Percentiles rank a stretch among this genome's conserved stretches.
phyloP scores from a whole-genome alignment of 2,888 invertebrate genomes.

The Odontocerum albicorne region DNA sequence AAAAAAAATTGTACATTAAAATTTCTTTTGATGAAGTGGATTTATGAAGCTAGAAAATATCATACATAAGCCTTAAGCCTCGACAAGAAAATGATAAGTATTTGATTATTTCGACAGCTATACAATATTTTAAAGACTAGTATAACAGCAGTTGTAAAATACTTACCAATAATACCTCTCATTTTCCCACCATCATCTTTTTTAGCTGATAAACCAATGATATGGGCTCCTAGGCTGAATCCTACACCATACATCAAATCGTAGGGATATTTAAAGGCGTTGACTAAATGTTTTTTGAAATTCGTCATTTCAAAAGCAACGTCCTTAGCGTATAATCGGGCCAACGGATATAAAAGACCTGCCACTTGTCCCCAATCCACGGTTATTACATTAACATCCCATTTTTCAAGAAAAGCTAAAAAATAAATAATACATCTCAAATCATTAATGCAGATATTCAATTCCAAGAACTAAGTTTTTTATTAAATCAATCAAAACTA shows the following conservation, averaged over 20 bases:
- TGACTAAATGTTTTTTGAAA: constrained; percentile 18
- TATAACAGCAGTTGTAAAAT: background rate
- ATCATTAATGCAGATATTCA: too few species aligned
- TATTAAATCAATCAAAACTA: too few species aligned
- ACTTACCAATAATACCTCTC: constrained; percentile 13
- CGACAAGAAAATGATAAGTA: too few species aligned
- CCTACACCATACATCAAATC: constrained; percentile 25
- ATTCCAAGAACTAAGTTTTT: too few species aligned
- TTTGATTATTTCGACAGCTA: too few species aligned
- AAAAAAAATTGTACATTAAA: too few species aligned
- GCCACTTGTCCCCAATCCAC: constrained; percentile 29
- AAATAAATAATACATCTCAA: too few species aligned
- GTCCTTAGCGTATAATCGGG: constrained; percentile 5
- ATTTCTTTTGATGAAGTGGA: too few species aligned
- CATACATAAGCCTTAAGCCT: too few species aligned
- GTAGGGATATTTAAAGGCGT: background rate
- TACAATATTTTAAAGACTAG: too few species aligned
- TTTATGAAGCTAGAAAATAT: too few species aligned
- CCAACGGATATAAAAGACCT: constrained; percentile 7
- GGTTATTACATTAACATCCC: constrained; percentile 27
- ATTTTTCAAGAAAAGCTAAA: background rate
- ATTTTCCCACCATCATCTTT: constrained; percentile 3
- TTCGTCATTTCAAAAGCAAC: constrained; percentile 2
- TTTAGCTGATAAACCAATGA: constrained; percentile 22
- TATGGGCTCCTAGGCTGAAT: constrained; percentile 29